Conservation (phyloP, 30 jellyfish, hydroid and myxozoan species). For the Turritopsis dohrnii region DNA sequence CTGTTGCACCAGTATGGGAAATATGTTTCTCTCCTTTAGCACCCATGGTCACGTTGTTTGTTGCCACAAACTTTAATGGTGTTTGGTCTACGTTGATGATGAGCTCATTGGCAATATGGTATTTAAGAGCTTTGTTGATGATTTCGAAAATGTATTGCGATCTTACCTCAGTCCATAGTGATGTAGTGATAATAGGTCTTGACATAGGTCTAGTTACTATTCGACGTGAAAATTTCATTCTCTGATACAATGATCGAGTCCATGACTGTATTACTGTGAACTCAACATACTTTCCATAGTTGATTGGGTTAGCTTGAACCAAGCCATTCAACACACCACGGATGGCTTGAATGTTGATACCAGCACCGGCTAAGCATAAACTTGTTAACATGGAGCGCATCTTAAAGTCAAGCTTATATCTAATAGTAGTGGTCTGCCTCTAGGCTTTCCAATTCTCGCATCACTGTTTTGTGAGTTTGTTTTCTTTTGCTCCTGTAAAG, state of each 20-base stretch:
- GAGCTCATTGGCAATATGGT: too few species aligned
- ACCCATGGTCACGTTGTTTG: conserved; percentile 6
- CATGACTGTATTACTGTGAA: not conserved
- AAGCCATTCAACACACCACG: too few species aligned
- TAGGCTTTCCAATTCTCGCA: conserved; percentile 5
- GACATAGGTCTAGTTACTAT: conserved; percentile 1
- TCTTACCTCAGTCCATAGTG: conserved; percentile 11
- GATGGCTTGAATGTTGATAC: not conserved
- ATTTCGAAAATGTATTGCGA: too few species aligned
- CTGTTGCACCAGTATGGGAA: conserved; percentile 10
- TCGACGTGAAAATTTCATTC: conserved; percentile 5
- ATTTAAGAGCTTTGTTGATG: too few species aligned
- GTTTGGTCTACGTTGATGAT: too few species aligned
- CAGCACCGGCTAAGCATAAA: conserved; percentile 11
- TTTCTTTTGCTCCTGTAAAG: conserved; percentile 5
- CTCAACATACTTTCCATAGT: not conserved
- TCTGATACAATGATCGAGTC: too few species aligned
- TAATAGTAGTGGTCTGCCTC: conserved; percentile 10
- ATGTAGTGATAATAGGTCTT: not conserved
- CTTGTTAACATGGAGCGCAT: conserved; percentile 6
- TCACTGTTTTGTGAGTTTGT: conserved; percentile 3
- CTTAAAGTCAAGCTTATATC: conserved; percentile 4
- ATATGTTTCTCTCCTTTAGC: conserved; percentile 10
- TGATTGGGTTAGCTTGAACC: conserved; percentile 6
- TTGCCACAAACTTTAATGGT: too few species aligned